Evolutionary conservation across 2,888 invertebrate species (phyloP), one percentile per base, ranked within the genome.

Genomic region (Amphiduros pacificus): DNA sequence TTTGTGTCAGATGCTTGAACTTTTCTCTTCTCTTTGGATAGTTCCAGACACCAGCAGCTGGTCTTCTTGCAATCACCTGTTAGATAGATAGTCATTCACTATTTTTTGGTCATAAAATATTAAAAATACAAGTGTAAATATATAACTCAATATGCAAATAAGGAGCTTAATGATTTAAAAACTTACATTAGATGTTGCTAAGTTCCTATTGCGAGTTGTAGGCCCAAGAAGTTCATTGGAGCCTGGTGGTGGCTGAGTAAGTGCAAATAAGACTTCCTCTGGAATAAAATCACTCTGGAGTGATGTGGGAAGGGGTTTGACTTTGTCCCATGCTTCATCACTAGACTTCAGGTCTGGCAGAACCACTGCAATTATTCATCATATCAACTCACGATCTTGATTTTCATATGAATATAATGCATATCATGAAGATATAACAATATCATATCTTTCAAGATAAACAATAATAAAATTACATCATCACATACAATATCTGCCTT

Each of bases 281-380:
- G 82, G 81, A 2, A 82, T 62, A 62, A 78, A 81, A 65, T 81
- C 81, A 69, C 77, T 77, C 66, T 78, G 77, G 9, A 77, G 53
- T 17, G 75, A 75, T 3, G 77, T 77, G 1, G 77, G 75, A 14
- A 77, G 70, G 0, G 77, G 77, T 57, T 75, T 74, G 5, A 60
- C 67, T 41, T 64, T 72, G 60, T 77, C 76, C 32, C 75, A 41
- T 14, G 54, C 61, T 54, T 62, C 62, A 48, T 68, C 68, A 66
- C 73, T 73, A 44, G 57, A 67, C 36, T 67, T 70, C 17, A 77
- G 56, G 29, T 73, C 73, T 6, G 78, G 76, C 31, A 78, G 44
- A 17, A 44, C 20, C 6, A n/a, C 44, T 44, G 44, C 4, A 44
- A n/a, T n/a, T n/a, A n/a, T n/a, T n/a, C n/a, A n/a, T n/a, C n/a